These are phyloP conservation scores for Dicycla oo DNA, from an alignment of 2,888 invertebrate genomes.

Conservation along the genomic window DNA sequence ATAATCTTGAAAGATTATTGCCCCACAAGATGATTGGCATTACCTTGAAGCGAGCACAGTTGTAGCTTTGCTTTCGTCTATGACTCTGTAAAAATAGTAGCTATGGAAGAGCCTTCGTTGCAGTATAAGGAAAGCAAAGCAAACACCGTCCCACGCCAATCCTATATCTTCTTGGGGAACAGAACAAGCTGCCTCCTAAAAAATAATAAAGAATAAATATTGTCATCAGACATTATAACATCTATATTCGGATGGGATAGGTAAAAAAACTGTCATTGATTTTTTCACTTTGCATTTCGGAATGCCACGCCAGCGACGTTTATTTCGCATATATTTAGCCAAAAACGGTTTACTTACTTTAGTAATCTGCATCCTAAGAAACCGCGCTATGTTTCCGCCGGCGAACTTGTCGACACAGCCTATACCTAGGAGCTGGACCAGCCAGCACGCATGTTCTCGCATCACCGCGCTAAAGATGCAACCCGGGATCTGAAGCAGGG, in stretches of 20 bases:
- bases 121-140: constrained; percentile 97
- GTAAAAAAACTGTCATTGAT: background rate
- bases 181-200: constrained; percentile 88
- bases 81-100: constrained; percentile 99
- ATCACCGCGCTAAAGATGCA: constrained; percentile 94
- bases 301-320: background rate
- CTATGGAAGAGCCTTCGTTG: constrained; percentile 98
- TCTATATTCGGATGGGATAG: background rate
- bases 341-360: constrained; percentile 70
- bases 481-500: constrained; percentile 96
- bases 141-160: constrained; percentile 98
- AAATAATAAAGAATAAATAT: constrained; percentile 38
- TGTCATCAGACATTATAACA: background rate
- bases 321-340: background rate
- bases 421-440: constrained; percentile 97
- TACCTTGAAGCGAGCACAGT: constrained; percentile 97
- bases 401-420: constrained; percentile 95
- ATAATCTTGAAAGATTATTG: background rate
- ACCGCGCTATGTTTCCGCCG: constrained; percentile 83
- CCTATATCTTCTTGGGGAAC: constrained; percentile 96
- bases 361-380: constrained; percentile 82
- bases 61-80: constrained; percentile 98
- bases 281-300: background rate
- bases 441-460: constrained; percentile 92
- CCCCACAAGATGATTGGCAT: background rate